Percentiles rank a stretch among this genome's conserved stretches.
These are phyloP conservation scores for Myotis findleyi DNA, from an alignment of 2,797 vertebrate species.

Conservation along the genomic window DNA sequence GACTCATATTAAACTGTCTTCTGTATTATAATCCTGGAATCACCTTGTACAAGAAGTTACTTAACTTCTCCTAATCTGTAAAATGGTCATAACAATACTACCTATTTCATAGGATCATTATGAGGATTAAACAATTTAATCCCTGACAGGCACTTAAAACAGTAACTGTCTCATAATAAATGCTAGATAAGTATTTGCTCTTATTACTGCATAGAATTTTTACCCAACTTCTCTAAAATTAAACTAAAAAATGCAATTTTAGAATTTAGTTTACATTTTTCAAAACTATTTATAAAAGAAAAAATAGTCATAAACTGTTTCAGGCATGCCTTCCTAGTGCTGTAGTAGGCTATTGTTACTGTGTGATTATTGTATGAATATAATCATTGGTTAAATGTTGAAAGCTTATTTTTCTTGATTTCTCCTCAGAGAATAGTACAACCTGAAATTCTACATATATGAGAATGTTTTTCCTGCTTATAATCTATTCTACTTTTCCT, in stretches of 20 bases:
- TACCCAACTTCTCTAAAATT: conserved; percentile 24
- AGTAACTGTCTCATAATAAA: background rate
- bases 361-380: background rate
- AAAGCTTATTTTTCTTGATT: conserved; percentile 38
- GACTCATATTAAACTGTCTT: background rate
- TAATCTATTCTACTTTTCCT: conserved; percentile 47
- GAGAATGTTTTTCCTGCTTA: conserved; percentile 42
- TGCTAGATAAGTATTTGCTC: background rate
- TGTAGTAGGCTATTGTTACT: background rate
- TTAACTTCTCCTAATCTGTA: conserved; percentile 10
- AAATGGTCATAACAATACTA: background rate
- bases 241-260: conserved; percentile 27
- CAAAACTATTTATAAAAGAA: background rate
- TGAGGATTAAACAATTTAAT: conserved; percentile 31
- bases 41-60: background rate
- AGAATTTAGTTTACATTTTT: conserved; percentile 9
- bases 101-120: background rate
- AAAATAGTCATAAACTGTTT: background rate
- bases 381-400: background rate
- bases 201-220: background rate
- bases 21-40: background rate
- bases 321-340: background rate
- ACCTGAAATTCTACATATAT: conserved; percentile 6
- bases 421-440: background rate
- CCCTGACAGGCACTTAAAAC: background rate